Evolutionary conservation across 2,797 vertebrate species (phyloP).

Genomic region (Ataeniobius toweri): DNA sequence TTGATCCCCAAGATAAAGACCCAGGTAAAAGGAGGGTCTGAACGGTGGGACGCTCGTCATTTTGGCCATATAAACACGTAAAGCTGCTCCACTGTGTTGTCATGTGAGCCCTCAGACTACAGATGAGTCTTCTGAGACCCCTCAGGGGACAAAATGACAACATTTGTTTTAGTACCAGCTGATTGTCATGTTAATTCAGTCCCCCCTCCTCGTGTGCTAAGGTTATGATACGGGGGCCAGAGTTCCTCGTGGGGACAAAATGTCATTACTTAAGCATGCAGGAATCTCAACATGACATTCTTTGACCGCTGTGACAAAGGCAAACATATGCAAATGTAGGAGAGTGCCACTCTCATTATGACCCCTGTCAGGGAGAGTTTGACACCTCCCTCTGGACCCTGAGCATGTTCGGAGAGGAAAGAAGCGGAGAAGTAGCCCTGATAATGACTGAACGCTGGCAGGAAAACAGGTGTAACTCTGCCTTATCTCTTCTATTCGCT

Average conservation of each 20-base stretch:
- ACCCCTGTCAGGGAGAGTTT: constrained; percentile 59
- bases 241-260: constrained; percentile 66
- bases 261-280: constrained; percentile 70
- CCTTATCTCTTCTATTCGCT: constrained; percentile 35
- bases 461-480: constrained; percentile 55
- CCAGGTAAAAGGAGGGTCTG: constrained; percentile 30
- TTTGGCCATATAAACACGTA: constrained; percentile 36
- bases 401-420: constrained; percentile 11
- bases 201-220: constrained; percentile 8
- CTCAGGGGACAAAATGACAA: constrained; percentile 36
- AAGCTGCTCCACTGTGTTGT: constrained; percentile 26
- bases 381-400: constrained; percentile 64
- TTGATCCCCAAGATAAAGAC: constrained; percentile 58
- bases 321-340: constrained; percentile 77
- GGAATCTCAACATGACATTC: constrained; percentile 72
- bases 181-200: constrained; percentile 63
- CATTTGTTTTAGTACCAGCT: constrained; percentile 63
- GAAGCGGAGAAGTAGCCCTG: constrained; percentile 1
- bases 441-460: constrained; percentile 3
- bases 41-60: constrained; percentile 39
- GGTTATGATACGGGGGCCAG: constrained; percentile 44
- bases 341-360: constrained; percentile 64
- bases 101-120: constrained; percentile 35
- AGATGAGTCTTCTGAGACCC: constrained; percentile 34
- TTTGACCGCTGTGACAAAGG: constrained; percentile 75